A percentile compares a stretch with the other conserved stretches of the same genome.
Evolutionary conservation across 2,113 vertebrate species (phyloP).

Genomic region (Anser brachyrhynchus): DNA sequence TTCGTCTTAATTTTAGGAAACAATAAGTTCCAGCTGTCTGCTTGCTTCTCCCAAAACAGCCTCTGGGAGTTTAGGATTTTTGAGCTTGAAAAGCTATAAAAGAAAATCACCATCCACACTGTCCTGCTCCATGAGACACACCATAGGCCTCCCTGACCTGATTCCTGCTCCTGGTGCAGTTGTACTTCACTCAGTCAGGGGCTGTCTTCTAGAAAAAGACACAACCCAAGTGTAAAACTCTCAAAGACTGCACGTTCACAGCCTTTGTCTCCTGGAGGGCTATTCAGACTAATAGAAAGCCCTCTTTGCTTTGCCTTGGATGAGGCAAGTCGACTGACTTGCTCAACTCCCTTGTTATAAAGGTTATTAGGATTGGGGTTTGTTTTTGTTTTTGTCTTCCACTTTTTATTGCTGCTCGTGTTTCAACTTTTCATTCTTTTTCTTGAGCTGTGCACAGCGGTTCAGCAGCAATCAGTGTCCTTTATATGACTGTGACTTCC

Average conservation of each 20-base stretch:
- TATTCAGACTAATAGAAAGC: neutral
- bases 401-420: neutral
- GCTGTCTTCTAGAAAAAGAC: neutral
- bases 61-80: neutral
- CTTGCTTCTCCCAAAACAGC: neutral
- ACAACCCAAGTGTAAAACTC: neutral
- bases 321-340: neutral
- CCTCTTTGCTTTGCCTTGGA: fast-evolving
- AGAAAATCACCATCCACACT: neutral
- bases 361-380: neutral
- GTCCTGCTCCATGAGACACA: neutral
- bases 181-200: neutral
- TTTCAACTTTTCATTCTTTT: neutral
- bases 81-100: neutral
- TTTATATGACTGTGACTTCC: neutral
- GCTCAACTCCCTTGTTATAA: neutral
- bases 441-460: neutral
- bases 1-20: neutral
- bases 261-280: neutral
- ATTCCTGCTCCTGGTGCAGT: neutral
- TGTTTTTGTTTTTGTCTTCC: neutral
- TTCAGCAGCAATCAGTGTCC: neutral
- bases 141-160: neutral
- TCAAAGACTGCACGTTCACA: neutral
- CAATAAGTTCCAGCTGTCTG: neutral